Evolutionary conservation across 1,140 invertebrate species (phyloP).

Genomic region (Streblospio benedicti): DNA sequence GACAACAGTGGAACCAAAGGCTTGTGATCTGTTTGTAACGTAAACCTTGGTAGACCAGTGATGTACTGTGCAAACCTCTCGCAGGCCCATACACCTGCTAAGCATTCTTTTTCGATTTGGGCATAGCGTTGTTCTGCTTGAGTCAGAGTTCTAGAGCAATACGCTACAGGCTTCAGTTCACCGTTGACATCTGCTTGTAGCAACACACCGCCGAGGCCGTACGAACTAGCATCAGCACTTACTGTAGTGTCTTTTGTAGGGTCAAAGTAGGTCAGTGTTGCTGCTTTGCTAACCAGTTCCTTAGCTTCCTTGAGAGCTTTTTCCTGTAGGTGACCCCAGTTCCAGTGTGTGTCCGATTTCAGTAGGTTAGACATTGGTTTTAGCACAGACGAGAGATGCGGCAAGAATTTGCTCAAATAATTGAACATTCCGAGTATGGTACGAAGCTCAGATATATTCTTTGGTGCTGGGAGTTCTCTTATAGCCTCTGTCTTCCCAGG

Average conservation of each 20-base stretch:
- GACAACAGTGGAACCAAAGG: constrained; percentile 24
- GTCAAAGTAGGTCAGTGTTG: constrained; percentile 20
- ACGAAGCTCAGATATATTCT: no score
- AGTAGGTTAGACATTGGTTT: no score
- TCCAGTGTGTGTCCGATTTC: no score
- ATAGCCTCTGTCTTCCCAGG: no score
- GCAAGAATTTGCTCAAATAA: no score
- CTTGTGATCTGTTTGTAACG: constrained; percentile 34
- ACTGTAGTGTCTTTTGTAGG: constrained; percentile 14
- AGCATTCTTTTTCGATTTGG: constrained; percentile 23
- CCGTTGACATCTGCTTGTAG: constrained; percentile 14
- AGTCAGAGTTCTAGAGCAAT: constrained; percentile 21
- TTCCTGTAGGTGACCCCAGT: no score
- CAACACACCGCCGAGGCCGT: constrained; percentile 22
- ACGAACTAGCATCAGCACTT: constrained; percentile 19
- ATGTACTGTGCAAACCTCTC: constrained; percentile 50
- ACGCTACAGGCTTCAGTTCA: constrained; percentile 19
- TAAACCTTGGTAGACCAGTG: constrained; percentile 32
- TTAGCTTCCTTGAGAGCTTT: no score
- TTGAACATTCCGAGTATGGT: no score
- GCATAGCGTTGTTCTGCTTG: constrained; percentile 25
- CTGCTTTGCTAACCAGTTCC: no score
- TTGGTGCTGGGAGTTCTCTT: no score
- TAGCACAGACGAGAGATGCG: no score
- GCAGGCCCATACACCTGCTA: constrained; percentile 30